Conservation (phyloP, 2,113 vertebrate genomes). For the Haplochromis vanheusdeni region DNA sequence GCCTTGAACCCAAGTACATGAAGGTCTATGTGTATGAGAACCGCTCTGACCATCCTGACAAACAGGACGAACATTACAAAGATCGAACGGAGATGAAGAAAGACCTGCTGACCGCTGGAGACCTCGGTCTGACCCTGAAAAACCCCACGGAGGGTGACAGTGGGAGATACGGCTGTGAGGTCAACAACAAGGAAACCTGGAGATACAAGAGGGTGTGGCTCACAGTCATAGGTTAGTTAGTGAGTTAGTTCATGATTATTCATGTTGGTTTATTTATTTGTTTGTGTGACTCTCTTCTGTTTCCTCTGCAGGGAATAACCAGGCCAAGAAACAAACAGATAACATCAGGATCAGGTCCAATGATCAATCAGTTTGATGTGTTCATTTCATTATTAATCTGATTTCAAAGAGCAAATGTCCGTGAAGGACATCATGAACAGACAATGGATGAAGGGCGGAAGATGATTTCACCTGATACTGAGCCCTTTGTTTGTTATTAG, state of each 20-base stretch:
- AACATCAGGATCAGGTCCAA: fast-evolving
- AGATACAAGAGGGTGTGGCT: neutral
- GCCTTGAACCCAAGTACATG: neutral
- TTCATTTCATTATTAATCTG: fast-evolving
- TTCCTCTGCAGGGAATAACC: neutral
- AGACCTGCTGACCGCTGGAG: neutral
- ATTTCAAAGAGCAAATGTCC: fast-evolving
- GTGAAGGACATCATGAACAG: neutral
- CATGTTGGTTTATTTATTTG: neutral
- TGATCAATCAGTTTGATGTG: neutral
- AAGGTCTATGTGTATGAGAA: neutral
- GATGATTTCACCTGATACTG: fast-evolving
- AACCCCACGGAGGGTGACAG: neutral
- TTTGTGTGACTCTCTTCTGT: neutral
- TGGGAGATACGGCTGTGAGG: neutral
- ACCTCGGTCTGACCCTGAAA: neutral
- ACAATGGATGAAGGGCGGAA: fast-evolving
- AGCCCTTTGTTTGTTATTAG: neutral
- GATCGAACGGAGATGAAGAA: neutral
- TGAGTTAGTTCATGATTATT: neutral
- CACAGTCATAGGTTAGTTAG: neutral
- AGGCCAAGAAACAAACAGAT: fast-evolving
- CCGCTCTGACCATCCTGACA: neutral
- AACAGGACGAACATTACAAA: fast-evolving
- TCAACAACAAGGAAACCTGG: neutral